Evolutionary conservation across 2,113 vertebrate species (phyloP).

Genomic region (Meles meles): DNA sequence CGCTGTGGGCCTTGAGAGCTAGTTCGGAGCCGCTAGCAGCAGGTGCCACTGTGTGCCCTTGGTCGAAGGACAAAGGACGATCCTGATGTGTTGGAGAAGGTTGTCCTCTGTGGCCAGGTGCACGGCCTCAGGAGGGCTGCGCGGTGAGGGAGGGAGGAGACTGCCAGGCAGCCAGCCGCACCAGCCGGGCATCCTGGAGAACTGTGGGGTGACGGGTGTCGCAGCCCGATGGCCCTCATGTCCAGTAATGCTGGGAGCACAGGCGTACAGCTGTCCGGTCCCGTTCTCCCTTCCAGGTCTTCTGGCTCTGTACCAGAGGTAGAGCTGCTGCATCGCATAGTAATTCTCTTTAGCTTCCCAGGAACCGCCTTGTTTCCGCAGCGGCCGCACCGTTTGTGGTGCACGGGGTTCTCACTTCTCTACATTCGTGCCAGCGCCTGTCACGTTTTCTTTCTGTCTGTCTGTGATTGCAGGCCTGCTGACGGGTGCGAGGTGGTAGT

Average conservation of each 20-base stretch:
- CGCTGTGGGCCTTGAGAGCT: neutral
- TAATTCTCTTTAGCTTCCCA: neutral
- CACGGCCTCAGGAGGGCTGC: neutral
- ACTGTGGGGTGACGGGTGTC: neutral
- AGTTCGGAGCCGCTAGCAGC: neutral
- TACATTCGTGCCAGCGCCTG: neutral
- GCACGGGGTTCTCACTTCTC: neutral
- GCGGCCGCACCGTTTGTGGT: neutral
- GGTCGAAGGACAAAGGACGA: neutral
- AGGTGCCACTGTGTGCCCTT: neutral
- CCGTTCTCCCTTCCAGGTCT: neutral
- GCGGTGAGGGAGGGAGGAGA: neutral
- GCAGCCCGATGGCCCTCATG: neutral
- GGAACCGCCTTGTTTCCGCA: neutral
- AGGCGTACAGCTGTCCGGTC: neutral
- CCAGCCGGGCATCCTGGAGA: neutral
- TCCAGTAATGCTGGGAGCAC: neutral
- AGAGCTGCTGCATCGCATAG: neutral
- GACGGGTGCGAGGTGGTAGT: neutral
- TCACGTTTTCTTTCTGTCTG: neutral
- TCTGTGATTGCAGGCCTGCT: neutral
- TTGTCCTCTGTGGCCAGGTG: neutral
- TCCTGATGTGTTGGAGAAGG: neutral
- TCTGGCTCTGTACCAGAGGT: neutral
- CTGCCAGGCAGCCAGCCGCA: neutral